phyloP scores from a whole-genome alignment of 2,888 invertebrate species.

The Harmothoe impar region DNA sequence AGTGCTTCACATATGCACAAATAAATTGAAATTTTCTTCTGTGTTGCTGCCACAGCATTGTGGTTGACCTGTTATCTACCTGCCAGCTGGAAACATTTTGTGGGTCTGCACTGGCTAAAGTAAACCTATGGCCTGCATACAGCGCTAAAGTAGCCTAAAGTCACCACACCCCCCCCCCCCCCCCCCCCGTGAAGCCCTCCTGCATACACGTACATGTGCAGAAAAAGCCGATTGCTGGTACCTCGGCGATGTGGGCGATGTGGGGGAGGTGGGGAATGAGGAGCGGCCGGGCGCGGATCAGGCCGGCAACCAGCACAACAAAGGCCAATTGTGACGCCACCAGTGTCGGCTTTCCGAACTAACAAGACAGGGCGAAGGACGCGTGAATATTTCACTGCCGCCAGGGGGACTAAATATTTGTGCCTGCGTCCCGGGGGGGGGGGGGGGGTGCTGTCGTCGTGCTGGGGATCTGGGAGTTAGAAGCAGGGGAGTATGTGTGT shows the following conservation, averaged over 20 bases:
- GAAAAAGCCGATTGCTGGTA: background rate
- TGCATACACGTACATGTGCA: background rate
- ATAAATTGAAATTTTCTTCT: no score
- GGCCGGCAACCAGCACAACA: background rate
- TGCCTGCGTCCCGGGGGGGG: background rate
- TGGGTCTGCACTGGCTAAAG: no score
- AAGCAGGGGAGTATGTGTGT: background rate
- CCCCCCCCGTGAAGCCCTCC: background rate
- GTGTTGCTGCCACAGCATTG: no score
- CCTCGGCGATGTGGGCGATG: background rate
- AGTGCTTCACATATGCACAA: no score
- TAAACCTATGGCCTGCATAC: no score
- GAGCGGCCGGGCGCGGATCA: background rate
- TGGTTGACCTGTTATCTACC: no score
- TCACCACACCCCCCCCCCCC: background rate
- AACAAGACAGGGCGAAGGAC: background rate
- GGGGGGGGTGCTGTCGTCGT: background rate
- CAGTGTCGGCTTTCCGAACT: constrained; percentile 8
- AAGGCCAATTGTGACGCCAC: constrained; percentile 26
- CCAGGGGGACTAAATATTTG: constrained; percentile 26
- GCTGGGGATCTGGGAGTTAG: background rate
- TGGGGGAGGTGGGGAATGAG: background rate
- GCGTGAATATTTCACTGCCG: constrained; percentile 34
- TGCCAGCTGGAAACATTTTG: no score
- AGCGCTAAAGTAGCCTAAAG: no score